Conservation (phyloP, 2,888 invertebrate species). For the Galerucella nymphaeae region DNA sequence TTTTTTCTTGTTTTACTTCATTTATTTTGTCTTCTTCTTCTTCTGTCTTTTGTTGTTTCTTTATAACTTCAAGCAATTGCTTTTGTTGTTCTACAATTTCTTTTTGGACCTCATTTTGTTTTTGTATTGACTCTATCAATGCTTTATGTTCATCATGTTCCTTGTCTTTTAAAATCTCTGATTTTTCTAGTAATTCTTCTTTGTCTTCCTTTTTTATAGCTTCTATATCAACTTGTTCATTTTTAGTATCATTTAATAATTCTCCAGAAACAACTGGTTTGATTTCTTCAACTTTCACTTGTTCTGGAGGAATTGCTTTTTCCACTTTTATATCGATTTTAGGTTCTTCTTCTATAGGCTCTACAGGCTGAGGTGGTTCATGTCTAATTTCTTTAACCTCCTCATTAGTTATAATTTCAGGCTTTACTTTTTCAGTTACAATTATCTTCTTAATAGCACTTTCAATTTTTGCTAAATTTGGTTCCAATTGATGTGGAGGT, state of each 20-base stretch:
- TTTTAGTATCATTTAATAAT: constrained; percentile 51
- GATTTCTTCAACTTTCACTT: not conserved
- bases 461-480: constrained; percentile 25
- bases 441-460: constrained; percentile 15
- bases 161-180: constrained; percentile 55
- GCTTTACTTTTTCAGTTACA: constrained; percentile 25
- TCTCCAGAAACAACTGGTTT: constrained; percentile 49
- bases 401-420: constrained; percentile 42
- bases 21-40: constrained; percentile 48
- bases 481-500: constrained; percentile 6
- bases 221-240: constrained; percentile 65
- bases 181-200: constrained; percentile 63
- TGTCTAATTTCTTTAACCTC: constrained; percentile 60
- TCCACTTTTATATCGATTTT: constrained; percentile 22
- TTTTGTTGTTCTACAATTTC: constrained; percentile 77
- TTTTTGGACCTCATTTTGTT: constrained; percentile 76
- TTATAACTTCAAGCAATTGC: constrained; percentile 50
- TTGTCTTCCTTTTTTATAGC: constrained; percentile 64
- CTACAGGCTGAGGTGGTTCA: constrained; percentile 62
- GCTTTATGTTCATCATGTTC: constrained; percentile 60
- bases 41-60: constrained; percentile 51
- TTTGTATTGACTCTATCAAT: constrained; percentile 73
- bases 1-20: constrained; percentile 55
- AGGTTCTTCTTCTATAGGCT: constrained; percentile 41
- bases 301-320: not conserved